phyloP scores from a whole-genome alignment of 2,797 vertebrate genomes.

The Ambastaia sidthimunki region DNA sequence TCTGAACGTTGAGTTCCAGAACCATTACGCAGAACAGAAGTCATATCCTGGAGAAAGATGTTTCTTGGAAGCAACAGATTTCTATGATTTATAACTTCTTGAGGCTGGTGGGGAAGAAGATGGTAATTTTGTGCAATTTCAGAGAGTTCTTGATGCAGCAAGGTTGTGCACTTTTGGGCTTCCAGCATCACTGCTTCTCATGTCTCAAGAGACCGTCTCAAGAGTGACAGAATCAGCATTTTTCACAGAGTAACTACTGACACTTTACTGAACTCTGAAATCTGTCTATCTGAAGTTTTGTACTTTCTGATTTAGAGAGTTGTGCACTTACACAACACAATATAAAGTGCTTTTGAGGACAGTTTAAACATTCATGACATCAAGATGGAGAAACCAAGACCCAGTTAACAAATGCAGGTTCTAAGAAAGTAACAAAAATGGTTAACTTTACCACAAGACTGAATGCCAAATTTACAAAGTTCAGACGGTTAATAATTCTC shows the following conservation, averaged over 20 bases:
- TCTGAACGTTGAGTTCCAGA: slow-evolving; percentile 1
- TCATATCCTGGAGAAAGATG: slow-evolving; percentile 1
- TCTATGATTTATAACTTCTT: slow-evolving; percentile 23
- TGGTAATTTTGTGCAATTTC: not conserved
- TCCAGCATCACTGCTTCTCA: slow-evolving; percentile 22
- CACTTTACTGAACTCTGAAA: slow-evolving; percentile 26
- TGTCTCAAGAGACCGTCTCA: slow-evolving; percentile 5
- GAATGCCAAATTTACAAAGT: not conserved
- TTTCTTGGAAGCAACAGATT: slow-evolving; percentile 6
- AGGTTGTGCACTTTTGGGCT: not conserved
- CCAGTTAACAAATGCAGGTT: not conserved
- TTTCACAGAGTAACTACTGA: slow-evolving; percentile 25
- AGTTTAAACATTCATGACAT: slow-evolving; percentile 46
- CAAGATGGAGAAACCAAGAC: slow-evolving; percentile 24
- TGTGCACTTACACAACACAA: slow-evolving; percentile 35
- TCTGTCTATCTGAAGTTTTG: slow-evolving; percentile 25
- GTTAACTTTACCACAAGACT: too few species aligned
- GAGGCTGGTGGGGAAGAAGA: not conserved
- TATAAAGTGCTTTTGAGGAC: slow-evolving; percentile 38
- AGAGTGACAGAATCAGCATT: slow-evolving; percentile 24
- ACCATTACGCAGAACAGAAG: not conserved
- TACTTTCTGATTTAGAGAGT: slow-evolving; percentile 29
- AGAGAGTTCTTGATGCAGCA: not conserved
- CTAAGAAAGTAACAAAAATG: too few species aligned
- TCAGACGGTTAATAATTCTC: not conserved